Conservation (phyloP, 2,888 invertebrate genomes). For the Lasioglossum morio region DNA sequence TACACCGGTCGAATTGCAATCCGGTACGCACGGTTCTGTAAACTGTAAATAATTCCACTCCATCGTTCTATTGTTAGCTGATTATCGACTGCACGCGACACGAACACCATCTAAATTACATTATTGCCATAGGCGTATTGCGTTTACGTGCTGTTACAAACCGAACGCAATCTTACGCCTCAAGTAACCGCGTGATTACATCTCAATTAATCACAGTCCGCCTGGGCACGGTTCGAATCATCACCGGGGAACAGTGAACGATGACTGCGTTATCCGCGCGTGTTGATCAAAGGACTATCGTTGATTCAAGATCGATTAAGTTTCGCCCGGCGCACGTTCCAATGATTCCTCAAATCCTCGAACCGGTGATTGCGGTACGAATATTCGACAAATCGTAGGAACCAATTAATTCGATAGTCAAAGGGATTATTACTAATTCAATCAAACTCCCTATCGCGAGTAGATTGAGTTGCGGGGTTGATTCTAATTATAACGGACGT, state of each 20-base stretch:
- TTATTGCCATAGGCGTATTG: constrained; percentile 8
- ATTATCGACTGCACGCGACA: neutral
- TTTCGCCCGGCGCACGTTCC: constrained; percentile 45
- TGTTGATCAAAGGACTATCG: constrained; percentile 61
- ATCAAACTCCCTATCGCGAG: constrained; percentile 3
- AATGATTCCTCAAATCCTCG: constrained; percentile 46
- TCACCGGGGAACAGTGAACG: constrained; percentile 28
- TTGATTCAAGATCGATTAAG: constrained; percentile 44
- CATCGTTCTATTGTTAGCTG: neutral
- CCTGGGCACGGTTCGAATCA: constrained; percentile 18
- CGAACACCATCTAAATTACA: neutral
- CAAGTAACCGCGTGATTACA: constrained; percentile 34
- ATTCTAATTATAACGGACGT: constrained; percentile 22
- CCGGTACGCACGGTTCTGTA: neutral
- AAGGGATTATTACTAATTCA: constrained; percentile 42
- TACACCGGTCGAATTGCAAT: neutral
- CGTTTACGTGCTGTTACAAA: constrained; percentile 13
- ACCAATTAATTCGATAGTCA: constrained; percentile 48
- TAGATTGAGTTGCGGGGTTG: constrained; percentile 6
- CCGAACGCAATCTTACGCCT: constrained; percentile 45
- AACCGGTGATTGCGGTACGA: constrained; percentile 25
- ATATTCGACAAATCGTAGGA: constrained; percentile 38
- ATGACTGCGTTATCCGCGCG: constrained; percentile 32
- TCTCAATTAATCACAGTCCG: constrained; percentile 58
- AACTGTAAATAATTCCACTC: constrained; percentile 1